A percentile compares a stretch with the other conserved stretches of the same genome.
phyloP scores from a whole-genome alignment of 2,888 invertebrate species.

The Drosophila neutralis region DNA sequence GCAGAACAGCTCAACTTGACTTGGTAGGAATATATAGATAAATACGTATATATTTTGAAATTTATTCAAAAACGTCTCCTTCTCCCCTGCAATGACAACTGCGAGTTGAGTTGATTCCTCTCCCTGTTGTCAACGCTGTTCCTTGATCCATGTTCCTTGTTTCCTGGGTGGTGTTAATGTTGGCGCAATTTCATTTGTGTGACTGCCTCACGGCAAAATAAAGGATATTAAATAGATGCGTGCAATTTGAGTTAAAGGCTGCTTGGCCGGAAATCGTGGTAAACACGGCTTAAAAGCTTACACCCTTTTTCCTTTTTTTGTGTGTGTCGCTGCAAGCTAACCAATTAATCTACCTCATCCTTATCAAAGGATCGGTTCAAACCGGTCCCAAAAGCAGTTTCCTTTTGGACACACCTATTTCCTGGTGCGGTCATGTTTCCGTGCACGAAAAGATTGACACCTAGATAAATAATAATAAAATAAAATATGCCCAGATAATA shows the following conservation, averaged over 20 bases:
- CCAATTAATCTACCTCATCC: slow-evolving; percentile 65
- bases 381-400: slow-evolving; percentile 10
- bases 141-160: too few species aligned
- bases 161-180: background rate
- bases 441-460: background rate
- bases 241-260: slow-evolving; percentile 15
- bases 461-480: slow-evolving; percentile 1
- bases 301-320: slow-evolving; percentile 31
- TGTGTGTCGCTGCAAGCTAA: slow-evolving; percentile 28
- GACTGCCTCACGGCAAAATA: slow-evolving; percentile 23
- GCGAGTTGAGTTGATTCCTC: background rate
- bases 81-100: background rate
- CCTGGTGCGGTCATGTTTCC: slow-evolving; percentile 37
- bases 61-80: background rate
- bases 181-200: background rate
- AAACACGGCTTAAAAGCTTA: slow-evolving; percentile 42
- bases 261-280: slow-evolving; percentile 48
- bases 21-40: background rate
- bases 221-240: slow-evolving; percentile 40
- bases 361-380: slow-evolving; percentile 38
- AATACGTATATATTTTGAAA: background rate
- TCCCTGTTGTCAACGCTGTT: background rate
- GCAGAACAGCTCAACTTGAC: background rate
- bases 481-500: background rate
- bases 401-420: slow-evolving; percentile 39